phyloP scores from a whole-genome alignment of 1,140 invertebrate species.

The Oedothorax gibbosus region DNA sequence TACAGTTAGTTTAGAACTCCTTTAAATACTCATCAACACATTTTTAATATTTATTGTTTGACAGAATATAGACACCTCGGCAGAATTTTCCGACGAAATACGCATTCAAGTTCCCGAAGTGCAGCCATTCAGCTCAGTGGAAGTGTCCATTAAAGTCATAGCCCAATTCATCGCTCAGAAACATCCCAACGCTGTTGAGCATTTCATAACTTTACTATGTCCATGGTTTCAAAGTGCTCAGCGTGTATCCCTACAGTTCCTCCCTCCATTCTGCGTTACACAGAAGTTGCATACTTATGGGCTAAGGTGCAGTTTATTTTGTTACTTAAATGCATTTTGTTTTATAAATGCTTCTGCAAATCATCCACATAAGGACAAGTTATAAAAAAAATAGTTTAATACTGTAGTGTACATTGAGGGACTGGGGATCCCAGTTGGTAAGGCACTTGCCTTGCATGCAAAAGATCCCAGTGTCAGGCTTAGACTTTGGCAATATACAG shows the following conservation, averaged over 20 bases:
- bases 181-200: constrained; percentile 76
- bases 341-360: no score
- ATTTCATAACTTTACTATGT: constrained; percentile 73
- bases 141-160: constrained; percentile 76
- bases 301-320: constrained; percentile 74
- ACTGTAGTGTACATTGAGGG: no score
- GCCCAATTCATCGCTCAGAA: constrained; percentile 79
- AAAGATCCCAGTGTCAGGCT: no score
- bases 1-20: no score
- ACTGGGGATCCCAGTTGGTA: no score
- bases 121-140: constrained; percentile 77
- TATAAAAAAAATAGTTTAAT: no score
- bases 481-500: no score
- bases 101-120: constrained; percentile 72
- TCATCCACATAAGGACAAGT: no score
- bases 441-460: no score
- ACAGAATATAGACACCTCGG: neutral
- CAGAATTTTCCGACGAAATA: constrained; percentile 10
- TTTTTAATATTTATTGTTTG: neutral
- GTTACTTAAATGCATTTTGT: constrained; percentile 19
- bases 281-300: constrained; percentile 86
- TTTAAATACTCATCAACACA: neutral
- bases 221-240: constrained; percentile 1
- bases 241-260: constrained; percentile 79
- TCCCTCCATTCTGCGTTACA: constrained; percentile 81